Base-by-base conservation (phyloP, 2,888 invertebrate genomes). In the Drosophila anomalata region DNA sequence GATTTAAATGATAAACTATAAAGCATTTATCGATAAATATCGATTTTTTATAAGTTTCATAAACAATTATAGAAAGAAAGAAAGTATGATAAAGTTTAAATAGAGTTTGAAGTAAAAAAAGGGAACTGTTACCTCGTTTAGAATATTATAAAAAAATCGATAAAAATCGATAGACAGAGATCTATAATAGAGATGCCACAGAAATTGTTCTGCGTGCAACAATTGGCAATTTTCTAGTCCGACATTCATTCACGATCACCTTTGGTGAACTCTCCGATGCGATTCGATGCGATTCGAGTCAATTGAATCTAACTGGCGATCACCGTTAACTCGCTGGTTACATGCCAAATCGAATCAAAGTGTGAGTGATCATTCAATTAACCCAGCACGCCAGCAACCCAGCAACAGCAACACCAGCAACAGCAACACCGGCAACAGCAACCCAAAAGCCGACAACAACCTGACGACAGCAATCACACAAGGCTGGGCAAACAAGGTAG, bases 311-410 rank as follows among this genome's bases (percentile, higher is more conserved):
- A 82, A 85, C 82, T 87, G 87, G 66, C 77, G 51, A 70, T 63
- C 73, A 79, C 81, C 81, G 87, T 81, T 81, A 81, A 85, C 69
- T 65, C 54, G 62, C 51, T 48, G 55, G 58, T 87, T 81, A 73
- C 85, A 78, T 87, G 87, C 59, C 87, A 82, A 81, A 81, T 76
- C 87, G 85, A 82, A 88, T 79, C 88, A 82, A 82, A 82, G 82
- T 82, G 82, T 88, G 89, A 82, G 88, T 84, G 84, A 84, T 84
- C 88, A 84, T 84, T 84, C 84, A 84, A 84, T 84, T 84, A 84
- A 84, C 83, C 68, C 82, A 84, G 88, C 82, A 88, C 88, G 83
- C 88, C 87, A 88, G 68, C 68, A 67, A 66, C 47, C 54, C 48
- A 33, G 46, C 24, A 46, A 22, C 22, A 22, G 22, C 3, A 22